Evolutionary conservation across 2,888 invertebrate species (phyloP).

Genomic region (Drosophila nr. perissopoda): DNA sequence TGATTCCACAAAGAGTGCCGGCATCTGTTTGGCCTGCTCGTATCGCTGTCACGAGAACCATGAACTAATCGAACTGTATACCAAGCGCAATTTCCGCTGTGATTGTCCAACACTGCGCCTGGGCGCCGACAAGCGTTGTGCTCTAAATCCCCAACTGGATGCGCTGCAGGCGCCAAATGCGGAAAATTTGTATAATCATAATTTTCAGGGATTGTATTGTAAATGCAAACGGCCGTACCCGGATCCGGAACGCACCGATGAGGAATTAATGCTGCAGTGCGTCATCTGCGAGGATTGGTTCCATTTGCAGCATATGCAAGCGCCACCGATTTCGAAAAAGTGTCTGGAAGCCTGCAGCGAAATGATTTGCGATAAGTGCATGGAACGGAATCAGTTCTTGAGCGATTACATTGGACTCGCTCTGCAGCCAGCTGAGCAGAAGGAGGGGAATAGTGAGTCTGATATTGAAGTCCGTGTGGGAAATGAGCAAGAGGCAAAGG

Average conservation of each 20-base stretch:
- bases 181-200: constrained; percentile 94
- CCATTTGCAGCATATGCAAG: constrained; percentile 90
- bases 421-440: constrained; percentile 55
- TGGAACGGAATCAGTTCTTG: constrained; percentile 91
- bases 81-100: constrained; percentile 97
- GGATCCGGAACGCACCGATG: constrained; percentile 92
- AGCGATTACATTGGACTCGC: constrained; percentile 88
- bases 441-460: constrained; percentile 58
- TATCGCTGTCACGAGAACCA: constrained; percentile 98
- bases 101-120: constrained; percentile 89
- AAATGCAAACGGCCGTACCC: constrained; percentile 96
- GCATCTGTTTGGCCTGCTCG: constrained; percentile 97
- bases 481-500: constrained; percentile 26
- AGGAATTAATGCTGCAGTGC: constrained; percentile 98
- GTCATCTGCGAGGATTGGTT: constrained; percentile 99
- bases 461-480: constrained; percentile 67
- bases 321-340: constrained; percentile 85
- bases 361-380: constrained; percentile 93
- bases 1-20: constrained; percentile 89
- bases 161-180: constrained; percentile 87
- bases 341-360: constrained; percentile 89
- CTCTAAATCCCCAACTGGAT: constrained; percentile 64
- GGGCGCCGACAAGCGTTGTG: constrained; percentile 85
- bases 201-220: constrained; percentile 97
- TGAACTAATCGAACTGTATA: constrained; percentile 97